phyloP scores from a whole-genome alignment of 2,888 invertebrate species.

The Odontothrips loti region DNA sequence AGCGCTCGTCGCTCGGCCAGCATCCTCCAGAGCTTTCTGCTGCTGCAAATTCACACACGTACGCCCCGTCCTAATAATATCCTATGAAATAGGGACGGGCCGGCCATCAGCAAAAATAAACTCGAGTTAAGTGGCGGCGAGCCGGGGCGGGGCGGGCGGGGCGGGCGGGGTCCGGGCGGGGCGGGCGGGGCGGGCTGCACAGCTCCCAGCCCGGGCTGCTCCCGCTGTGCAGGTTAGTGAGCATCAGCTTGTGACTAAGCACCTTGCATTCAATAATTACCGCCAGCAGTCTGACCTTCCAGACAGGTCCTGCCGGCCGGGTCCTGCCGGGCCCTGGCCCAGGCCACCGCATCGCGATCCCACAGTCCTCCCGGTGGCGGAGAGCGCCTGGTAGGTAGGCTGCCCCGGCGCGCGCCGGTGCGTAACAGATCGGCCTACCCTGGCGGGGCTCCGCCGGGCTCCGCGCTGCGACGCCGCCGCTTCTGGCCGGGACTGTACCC shows the following conservation, averaged over 20 bases:
- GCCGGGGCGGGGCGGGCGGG: background rate
- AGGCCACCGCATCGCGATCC: background rate
- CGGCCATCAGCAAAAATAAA: background rate
- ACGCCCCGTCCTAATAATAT: background rate
- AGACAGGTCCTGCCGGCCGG: background rate
- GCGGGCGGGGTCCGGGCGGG: background rate
- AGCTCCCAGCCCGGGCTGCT: background rate
- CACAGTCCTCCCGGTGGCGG: background rate
- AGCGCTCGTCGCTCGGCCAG: too few species aligned
- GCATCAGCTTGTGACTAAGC: constrained; percentile 24
- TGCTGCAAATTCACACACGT: background rate
- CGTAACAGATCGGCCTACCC: background rate
- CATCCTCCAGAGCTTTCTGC: background rate
- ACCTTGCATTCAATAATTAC: constrained; percentile 26
- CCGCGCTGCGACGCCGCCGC: background rate
- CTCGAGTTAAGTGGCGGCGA: background rate
- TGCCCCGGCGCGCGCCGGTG: background rate
- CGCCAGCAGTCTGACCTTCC: constrained; percentile 13
- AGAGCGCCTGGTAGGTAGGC: background rate
- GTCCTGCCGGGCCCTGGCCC: background rate
- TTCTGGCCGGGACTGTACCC: too few species aligned
- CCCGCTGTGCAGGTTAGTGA: constrained; percentile 21
- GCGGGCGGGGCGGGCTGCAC: background rate
- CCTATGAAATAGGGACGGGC: background rate
- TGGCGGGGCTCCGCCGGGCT: background rate